Evolutionary conservation across 2,113 vertebrate genomes (phyloP), one percentile per base, ranked within the genome.

Genomic region (Halcyon senegalensis): DNA sequence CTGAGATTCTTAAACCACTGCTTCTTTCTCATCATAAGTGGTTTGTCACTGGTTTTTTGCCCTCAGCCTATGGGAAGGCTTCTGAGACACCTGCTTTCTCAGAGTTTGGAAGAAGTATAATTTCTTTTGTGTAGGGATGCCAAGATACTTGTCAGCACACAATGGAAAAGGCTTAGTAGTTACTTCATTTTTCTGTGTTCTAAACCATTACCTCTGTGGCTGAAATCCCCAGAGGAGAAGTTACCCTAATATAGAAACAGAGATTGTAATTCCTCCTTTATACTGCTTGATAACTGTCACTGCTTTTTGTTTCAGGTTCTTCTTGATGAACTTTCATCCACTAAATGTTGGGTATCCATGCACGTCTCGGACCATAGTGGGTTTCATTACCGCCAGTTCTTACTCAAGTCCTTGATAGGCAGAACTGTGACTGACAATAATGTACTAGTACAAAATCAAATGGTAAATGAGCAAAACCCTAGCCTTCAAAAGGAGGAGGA

Each of bases 341-440:
- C 98, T 95, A 99, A 98, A 67, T 98, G 98, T 1, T 99, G 99
- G 99, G 99, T 99, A 51, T 99, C 99, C 86, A 96, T 98, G 98
- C 99, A 99, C 30, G 99, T 99, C 78, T 99, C 99, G 1, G 99
- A 99, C 97, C 99, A 99, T 93, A 99, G 99, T 73, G 99, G 99
- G 70, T 99, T 99, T 98, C 99, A 99, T 97, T 99, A 99, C 95
- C 99, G 99, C 63, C 99, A 99, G 96, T 99, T 99, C 97, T 98
- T 99, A 89, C 98, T 99, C 41, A 98, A 98, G 94, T 98, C 99
- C 86, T 97, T 99, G 93, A 97, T 98, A 44, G 89, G 95, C 89
- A 98, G 97, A 97, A 98, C 94, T 70, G 70, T 97, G 69, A 91
- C 78, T 63, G 97, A 98, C 43, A 75, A 35, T 67, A 92, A 96